Evolutionary conservation across 1,140 invertebrate genomes (phyloP).

Genomic region (Melipona quadrifasciata): DNA sequence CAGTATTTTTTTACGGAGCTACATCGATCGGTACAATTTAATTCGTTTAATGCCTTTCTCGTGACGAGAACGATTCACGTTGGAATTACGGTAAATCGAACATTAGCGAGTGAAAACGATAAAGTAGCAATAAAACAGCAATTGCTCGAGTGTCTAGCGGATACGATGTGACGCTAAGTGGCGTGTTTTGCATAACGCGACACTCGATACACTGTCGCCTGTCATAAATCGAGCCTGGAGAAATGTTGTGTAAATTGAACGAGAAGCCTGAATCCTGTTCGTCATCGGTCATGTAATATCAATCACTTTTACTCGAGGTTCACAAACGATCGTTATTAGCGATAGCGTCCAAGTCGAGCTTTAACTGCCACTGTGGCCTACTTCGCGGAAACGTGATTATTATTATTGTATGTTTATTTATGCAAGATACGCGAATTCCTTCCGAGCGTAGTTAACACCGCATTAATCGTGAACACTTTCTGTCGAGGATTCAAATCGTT

Average conservation of each 20-base stretch:
- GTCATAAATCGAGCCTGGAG: slow-evolving; percentile 19
- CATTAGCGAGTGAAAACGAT: background rate
- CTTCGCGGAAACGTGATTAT: background rate
- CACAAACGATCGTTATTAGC: slow-evolving; percentile 18
- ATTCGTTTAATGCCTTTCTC: no score
- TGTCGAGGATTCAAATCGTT: no score
- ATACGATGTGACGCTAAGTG: slow-evolving; percentile 13
- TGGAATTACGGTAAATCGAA: background rate
- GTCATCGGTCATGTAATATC: slow-evolving; percentile 42
- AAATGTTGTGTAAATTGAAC: slow-evolving; percentile 29
- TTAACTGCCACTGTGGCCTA: slow-evolving; percentile 22
- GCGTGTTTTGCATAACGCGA: slow-evolving; percentile 38
- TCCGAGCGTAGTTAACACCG: no score
- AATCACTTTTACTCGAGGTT: slow-evolving; percentile 40
- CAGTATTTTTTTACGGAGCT: no score
- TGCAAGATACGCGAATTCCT: background rate
- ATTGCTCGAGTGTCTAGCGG: background rate
- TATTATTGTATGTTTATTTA: background rate
- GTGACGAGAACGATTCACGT: no score
- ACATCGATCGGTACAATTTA: no score
- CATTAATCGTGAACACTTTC: no score
- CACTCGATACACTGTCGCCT: slow-evolving; percentile 38
- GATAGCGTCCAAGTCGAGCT: slow-evolving; percentile 16
- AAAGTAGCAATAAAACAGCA: background rate
- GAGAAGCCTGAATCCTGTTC: slow-evolving; percentile 17